These are phyloP conservation scores for Drosophila hydei DNA, from an alignment of 1,140 invertebrate genomes.

Conservation along the genomic window DNA sequence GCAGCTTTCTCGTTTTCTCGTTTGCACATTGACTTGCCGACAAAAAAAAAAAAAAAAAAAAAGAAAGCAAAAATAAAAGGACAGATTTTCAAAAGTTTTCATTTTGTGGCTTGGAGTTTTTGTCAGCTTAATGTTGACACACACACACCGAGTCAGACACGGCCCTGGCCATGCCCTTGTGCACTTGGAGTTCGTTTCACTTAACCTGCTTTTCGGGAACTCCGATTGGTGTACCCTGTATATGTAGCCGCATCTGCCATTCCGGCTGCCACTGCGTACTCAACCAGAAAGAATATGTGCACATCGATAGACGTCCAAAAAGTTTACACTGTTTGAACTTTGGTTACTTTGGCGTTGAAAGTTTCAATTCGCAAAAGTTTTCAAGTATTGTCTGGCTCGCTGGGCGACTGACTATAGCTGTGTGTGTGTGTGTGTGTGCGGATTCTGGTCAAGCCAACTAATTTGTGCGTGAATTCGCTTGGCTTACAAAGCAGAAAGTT, in stretches of 20 bases:
- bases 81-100: conserved; percentile 59
- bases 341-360: conserved; percentile 62
- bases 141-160: conserved; percentile 14
- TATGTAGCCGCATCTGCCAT: conserved; percentile 8
- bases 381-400: conserved; percentile 36
- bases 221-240: conserved; percentile 19
- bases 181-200: conserved; percentile 69
- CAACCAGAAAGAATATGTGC: conserved; percentile 54
- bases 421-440: conserved; percentile 8
- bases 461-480: conserved; percentile 28
- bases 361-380: conserved; percentile 59
- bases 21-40: conserved; percentile 1
- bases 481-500: conserved; percentile 30
- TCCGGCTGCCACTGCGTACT: background rate
- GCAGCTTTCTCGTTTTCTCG: conserved; percentile 5
- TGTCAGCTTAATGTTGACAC: conserved; percentile 47
- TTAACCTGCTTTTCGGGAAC: conserved; percentile 54
- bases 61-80: background rate
- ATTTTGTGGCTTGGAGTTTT: conserved; percentile 66
- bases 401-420: background rate
- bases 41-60: background rate
- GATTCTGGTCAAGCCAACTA: conserved; percentile 56
- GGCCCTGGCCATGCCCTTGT: conserved; percentile 57
- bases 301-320: conserved; percentile 46
- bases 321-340: conserved; percentile 66